A percentile compares a stretch with the other conserved stretches of the same genome.
phyloP scores from a whole-genome alignment of 2,797 vertebrate species.

The Monodelphis domestica region DNA sequence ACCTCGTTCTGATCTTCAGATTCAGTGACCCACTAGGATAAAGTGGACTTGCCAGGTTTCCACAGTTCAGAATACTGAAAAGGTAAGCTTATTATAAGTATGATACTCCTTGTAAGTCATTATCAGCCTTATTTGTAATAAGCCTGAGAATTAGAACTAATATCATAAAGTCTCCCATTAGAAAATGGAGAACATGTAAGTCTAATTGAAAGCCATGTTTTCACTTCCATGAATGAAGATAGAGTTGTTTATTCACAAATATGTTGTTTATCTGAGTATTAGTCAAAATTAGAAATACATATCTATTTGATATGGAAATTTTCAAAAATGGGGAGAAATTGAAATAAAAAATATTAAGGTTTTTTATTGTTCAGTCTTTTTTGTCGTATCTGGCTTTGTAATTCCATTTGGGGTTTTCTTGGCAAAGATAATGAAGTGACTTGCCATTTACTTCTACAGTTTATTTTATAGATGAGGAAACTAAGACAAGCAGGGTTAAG shows the following conservation, averaged over 20 bases:
- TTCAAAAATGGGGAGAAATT: background rate
- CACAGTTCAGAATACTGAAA: conserved; percentile 83
- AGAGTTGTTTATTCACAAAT: conserved; percentile 61
- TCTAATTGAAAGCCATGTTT: conserved; percentile 66
- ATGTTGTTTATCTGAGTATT: conserved; percentile 49
- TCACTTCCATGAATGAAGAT: conserved; percentile 61
- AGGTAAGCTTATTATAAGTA: conserved; percentile 82
- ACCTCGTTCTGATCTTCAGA: conserved; percentile 58
- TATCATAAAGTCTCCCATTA: conserved; percentile 75
- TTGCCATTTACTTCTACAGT: too few species aligned
- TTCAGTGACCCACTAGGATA: conserved; percentile 68
- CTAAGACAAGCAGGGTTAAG: too few species aligned
- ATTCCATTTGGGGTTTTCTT: too few species aligned
- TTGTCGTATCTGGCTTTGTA: too few species aligned
- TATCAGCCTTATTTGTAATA: conserved; percentile 84
- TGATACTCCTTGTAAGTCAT: conserved; percentile 85
- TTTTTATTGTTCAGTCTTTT: background rate
- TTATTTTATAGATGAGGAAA: too few species aligned
- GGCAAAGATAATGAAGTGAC: too few species aligned
- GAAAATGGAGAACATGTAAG: conserved; percentile 77
- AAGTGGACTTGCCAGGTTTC: conserved; percentile 81
- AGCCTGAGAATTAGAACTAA: conserved; percentile 78
- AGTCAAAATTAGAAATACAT: conserved; percentile 70
- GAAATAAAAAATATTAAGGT: conserved; percentile 39
- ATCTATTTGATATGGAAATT: conserved; percentile 58